A percentile compares a stretch with the other conserved stretches of the same genome.
These are phyloP conservation scores for Distichodus sexfasciatus DNA, from an alignment of 2,797 vertebrate genomes.

Conservation along the genomic window DNA sequence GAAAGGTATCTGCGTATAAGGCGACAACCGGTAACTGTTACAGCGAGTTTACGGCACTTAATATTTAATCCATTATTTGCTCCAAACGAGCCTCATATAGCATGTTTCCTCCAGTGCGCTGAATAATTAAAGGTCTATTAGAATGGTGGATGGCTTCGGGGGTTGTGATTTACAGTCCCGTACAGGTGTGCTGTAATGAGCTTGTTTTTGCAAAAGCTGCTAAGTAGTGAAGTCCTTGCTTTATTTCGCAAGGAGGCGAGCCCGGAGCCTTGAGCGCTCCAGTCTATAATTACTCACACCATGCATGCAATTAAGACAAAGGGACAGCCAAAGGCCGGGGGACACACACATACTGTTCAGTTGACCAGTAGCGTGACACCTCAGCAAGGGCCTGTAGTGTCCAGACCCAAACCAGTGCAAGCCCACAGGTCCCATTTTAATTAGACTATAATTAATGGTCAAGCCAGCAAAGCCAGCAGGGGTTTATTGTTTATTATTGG, in stretches of 20 bases:
- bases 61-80: constrained; percentile 38
- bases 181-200: constrained; percentile 45
- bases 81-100: constrained; percentile 22
- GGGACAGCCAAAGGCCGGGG: background rate
- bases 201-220: constrained; percentile 9
- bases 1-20: constrained; percentile 4
- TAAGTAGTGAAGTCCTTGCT: constrained; percentile 17
- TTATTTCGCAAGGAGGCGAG: constrained; percentile 4
- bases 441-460: constrained; percentile 37
- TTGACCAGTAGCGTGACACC: constrained; percentile 9
- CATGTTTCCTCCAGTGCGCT: constrained; percentile 28
- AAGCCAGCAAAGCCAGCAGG: constrained; percentile 7
- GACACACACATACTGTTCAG: constrained; percentile 12
- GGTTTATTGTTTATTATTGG: constrained; percentile 7
- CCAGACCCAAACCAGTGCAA: background rate
- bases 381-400: constrained; percentile 12
- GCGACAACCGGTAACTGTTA: constrained; percentile 14
- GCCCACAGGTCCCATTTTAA: constrained; percentile 32
- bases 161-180: constrained; percentile 51
- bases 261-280: constrained; percentile 8
- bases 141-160: constrained; percentile 12
- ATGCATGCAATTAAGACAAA: constrained; percentile 35
- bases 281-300: constrained; percentile 32
- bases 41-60: constrained; percentile 25
- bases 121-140: constrained; percentile 42